phyloP scores from a whole-genome alignment of 2,888 invertebrate genomes.

The Melieria picta region DNA sequence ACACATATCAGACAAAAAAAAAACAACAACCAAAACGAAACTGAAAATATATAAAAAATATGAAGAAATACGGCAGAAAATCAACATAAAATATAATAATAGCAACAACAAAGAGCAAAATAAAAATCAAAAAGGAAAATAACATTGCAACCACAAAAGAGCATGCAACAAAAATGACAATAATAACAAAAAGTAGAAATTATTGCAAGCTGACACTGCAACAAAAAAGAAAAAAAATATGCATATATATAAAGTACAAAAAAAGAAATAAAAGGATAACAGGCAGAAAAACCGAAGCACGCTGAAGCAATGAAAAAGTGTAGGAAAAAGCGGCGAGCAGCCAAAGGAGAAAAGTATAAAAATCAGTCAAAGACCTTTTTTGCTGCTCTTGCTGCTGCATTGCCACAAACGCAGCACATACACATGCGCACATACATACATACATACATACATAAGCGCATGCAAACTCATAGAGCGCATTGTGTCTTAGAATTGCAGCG shows the following conservation, averaged over 20 bases:
- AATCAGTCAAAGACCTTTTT: constrained; percentile 24
- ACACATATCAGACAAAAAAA: neutral
- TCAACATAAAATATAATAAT: no score
- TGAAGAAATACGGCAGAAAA: no score
- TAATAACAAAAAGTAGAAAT: constrained; percentile 17
- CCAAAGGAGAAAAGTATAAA: constrained; percentile 3
- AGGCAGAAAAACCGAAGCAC: neutral
- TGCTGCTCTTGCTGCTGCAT: constrained; percentile 3
- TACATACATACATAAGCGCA: no score
- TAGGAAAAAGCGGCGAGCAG: constrained; percentile 10
- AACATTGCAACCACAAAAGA: no score
- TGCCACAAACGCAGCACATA: no score
- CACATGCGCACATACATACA: no score
- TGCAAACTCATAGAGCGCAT: no score
- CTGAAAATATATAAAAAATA: no score
- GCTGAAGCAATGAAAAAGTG: constrained; percentile 5
- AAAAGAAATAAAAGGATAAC: no score
- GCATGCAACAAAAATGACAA: constrained; percentile 5
- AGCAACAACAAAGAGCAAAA: constrained; percentile 6
- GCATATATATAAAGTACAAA: no score
- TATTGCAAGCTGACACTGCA: neutral
- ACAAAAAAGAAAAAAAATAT: neutral
- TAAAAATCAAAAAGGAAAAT: neutral
- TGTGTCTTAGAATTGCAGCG: no score
- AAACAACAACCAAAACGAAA: constrained; percentile 10